These are phyloP conservation scores for Otolemur garnettii DNA, from an alignment of 2,113 vertebrate genomes.

Conservation along the genomic window DNA sequence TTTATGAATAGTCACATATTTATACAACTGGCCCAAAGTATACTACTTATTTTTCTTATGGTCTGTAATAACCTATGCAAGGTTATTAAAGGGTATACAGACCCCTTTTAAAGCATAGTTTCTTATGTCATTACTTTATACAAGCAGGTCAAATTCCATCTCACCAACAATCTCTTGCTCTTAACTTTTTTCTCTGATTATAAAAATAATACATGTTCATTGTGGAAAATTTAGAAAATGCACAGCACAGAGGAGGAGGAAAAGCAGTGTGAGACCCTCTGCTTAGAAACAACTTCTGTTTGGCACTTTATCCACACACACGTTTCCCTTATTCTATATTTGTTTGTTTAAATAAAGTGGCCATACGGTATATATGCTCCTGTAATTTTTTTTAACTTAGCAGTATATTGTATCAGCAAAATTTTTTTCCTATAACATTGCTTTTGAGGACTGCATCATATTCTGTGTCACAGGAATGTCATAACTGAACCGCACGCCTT, in stretches of 20 bases:
- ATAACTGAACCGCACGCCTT: neutral
- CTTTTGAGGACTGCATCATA: conserved; percentile 2
- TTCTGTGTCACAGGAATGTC: neutral
- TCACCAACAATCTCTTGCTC: conserved; percentile 70
- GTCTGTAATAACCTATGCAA: conserved; percentile 79
- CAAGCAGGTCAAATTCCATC: conserved; percentile 82
- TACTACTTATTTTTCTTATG: conserved; percentile 84
- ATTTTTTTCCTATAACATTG: neutral
- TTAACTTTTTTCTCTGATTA: conserved; percentile 80
- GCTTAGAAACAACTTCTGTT: conserved; percentile 40
- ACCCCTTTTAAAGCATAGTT: conserved; percentile 78
- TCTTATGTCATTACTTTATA: conserved; percentile 84
- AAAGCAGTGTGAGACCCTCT: neutral
- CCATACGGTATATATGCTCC: too few species aligned
- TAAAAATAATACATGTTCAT: conserved; percentile 76
- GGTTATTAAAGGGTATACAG: conserved; percentile 81
- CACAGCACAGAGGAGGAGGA: neutral
- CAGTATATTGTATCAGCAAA: neutral
- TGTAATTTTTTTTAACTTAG: neutral
- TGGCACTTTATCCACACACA: neutral
- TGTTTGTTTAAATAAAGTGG: neutral
- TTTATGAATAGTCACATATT: conserved; percentile 85
- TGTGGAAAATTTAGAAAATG: conserved; percentile 57
- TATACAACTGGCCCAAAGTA: conserved; percentile 83
- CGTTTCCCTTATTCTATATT: neutral